phyloP scores from a whole-genome alignment of 2,113 vertebrate species.

The Coptodon bakossiorum region DNA sequence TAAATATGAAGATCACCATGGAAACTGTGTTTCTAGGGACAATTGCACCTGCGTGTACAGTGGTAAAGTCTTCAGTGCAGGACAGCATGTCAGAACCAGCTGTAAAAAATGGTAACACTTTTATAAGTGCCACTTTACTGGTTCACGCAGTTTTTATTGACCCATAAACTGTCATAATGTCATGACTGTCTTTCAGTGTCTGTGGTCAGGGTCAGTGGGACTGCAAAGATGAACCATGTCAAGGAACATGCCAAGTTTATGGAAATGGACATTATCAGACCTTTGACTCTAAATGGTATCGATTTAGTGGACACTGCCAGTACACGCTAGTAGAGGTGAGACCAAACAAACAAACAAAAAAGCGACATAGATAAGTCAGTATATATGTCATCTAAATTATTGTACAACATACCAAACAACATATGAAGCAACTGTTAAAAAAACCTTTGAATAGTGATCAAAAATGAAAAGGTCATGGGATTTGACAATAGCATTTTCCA shows the following conservation, averaged over 20 bases:
- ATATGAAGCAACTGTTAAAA: too few relatives aligned
- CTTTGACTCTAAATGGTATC: slow-evolving; percentile 73
- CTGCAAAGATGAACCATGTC: slow-evolving; percentile 51
- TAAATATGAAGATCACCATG: slow-evolving; percentile 61
- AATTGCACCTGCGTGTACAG: slow-evolving; percentile 66
- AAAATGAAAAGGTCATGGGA: too few relatives aligned
- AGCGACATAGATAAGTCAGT: not conserved
- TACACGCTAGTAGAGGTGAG: slow-evolving; percentile 54
- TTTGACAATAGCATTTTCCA: too few relatives aligned
- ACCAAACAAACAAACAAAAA: not conserved
- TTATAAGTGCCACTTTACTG: not conserved
- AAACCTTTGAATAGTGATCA: too few relatives aligned
- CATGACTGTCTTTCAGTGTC: slow-evolving; percentile 16
- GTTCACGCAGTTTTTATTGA: rapidly evolving
- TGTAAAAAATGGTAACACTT: slow-evolving; percentile 62
- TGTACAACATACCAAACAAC: too few relatives aligned
- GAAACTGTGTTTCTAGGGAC: slow-evolving; percentile 10
- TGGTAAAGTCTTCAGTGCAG: slow-evolving; percentile 41
- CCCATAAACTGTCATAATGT: not conserved
- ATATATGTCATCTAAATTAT: too few relatives aligned
- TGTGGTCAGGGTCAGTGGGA: slow-evolving; percentile 62
- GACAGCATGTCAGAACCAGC: slow-evolving; percentile 42
- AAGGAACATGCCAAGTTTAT: slow-evolving; percentile 68
- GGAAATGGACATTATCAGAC: slow-evolving; percentile 75
- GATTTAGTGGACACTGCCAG: slow-evolving; percentile 52